Conservation (phyloP, 2,888 invertebrate species). For the Drosophila cracens region DNA sequence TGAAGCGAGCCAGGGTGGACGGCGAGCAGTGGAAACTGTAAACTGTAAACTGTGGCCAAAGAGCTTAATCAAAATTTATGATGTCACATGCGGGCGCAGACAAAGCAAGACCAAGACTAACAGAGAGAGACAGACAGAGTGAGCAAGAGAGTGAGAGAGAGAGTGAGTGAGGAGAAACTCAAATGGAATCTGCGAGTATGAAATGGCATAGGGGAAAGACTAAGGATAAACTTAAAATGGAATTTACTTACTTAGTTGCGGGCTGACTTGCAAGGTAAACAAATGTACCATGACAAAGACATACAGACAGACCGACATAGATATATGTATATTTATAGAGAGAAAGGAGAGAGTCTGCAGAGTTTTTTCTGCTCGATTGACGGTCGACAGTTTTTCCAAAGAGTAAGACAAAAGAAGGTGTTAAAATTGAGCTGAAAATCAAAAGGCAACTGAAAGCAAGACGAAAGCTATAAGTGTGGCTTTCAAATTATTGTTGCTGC, state of each 20-base stretch:
- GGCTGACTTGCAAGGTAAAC: conserved; percentile 57
- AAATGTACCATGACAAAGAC: conserved; percentile 38
- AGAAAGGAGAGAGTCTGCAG: conserved; percentile 14
- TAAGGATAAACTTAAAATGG: conserved; percentile 48
- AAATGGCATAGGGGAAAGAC: conserved; percentile 14
- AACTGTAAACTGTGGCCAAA: conserved; percentile 71
- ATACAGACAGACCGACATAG: neutral
- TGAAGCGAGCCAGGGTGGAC: conserved; percentile 4
- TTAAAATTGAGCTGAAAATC: conserved; percentile 16
- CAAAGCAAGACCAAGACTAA: conserved; percentile 3
- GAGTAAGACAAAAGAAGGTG: conserved; percentile 2
- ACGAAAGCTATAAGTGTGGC: conserved; percentile 5
- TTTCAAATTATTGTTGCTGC: conserved; percentile 8
- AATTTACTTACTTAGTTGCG: conserved; percentile 61
- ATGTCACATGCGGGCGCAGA: conserved; percentile 62
- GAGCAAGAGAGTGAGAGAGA: neutral
- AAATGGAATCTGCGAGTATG: conserved; percentile 9
- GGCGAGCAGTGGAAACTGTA: conserved; percentile 56
- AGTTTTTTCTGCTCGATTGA: conserved; percentile 57
- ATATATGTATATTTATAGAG: neutral
- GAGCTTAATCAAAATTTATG: conserved; percentile 77
- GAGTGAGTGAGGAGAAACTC: neutral
- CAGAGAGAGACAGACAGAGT: too few relatives aligned
- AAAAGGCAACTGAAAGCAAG: conserved; percentile 6
- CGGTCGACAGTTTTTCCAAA: conserved; percentile 26